A percentile compares a stretch with the other conserved stretches of the same genome.
Conservation (phyloP, 1,140 invertebrate species). For the Carcinoscorpius rotundicauda region DNA sequence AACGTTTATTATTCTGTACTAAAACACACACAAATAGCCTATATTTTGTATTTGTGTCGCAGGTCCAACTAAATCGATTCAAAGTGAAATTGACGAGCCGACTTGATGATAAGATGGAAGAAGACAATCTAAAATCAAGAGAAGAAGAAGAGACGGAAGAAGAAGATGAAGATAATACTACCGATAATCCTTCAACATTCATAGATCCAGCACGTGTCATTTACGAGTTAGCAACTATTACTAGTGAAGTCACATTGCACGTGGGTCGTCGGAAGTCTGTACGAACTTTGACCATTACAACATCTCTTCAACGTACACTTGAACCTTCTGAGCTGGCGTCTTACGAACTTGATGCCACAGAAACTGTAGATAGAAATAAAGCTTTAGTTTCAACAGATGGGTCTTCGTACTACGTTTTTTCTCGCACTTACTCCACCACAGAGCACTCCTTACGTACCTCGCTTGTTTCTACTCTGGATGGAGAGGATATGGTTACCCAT, state of each 20-base stretch:
- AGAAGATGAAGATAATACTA: slow-evolving; percentile 10
- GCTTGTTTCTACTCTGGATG: slow-evolving; percentile 25
- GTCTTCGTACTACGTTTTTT: slow-evolving; percentile 20
- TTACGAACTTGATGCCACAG: slow-evolving; percentile 6
- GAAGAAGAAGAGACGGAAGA: slow-evolving; percentile 20
- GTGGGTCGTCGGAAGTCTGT: slow-evolving; percentile 22
- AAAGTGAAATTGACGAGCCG: slow-evolving; percentile 21
- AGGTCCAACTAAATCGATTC: slow-evolving; percentile 26
- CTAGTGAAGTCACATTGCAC: slow-evolving; percentile 23
- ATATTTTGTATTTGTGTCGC: slow-evolving; percentile 3
- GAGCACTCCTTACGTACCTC: slow-evolving; percentile 24
- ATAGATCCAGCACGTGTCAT: slow-evolving; percentile 22
- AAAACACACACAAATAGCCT: slow-evolving; percentile 31
- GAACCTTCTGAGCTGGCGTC: slow-evolving; percentile 49
- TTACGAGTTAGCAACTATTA: slow-evolving; percentile 24
- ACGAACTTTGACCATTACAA: slow-evolving; percentile 33
- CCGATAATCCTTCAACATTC: slow-evolving; percentile 6
- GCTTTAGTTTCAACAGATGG: slow-evolving; percentile 4
- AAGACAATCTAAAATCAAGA: slow-evolving; percentile 3
- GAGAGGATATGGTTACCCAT: slow-evolving; percentile 21
- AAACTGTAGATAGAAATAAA: slow-evolving; percentile 7
- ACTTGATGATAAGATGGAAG: slow-evolving; percentile 13
- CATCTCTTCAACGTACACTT: slow-evolving; percentile 67
- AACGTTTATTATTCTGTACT: slow-evolving; percentile 41
- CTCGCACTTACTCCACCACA: slow-evolving; percentile 27